Base-by-base conservation (phyloP, 2,797 vertebrate genomes). In the Hypotaenidia okinawae region DNA sequence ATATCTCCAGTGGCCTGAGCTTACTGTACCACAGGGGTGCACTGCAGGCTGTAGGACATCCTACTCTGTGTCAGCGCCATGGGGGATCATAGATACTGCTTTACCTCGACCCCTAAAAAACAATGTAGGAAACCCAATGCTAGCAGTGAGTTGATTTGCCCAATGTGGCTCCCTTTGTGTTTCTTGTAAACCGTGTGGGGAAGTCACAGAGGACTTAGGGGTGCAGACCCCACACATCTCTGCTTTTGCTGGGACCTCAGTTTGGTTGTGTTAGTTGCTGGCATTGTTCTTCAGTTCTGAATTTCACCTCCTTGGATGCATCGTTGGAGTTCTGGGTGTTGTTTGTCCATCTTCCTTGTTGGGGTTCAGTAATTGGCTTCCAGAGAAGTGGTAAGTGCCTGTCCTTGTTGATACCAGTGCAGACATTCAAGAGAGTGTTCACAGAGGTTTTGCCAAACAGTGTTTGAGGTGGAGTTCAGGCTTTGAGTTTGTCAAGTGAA, bases 381-480 rank as follows among this genome's bases (percentile, higher is more conserved):
- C 72, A 72, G 68, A 66, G 37, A 75, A 74, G 41, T 54, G 67
- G 67, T 74, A 64, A 84, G 79, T 90, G 70, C n/a, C 25, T 82
- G 32, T 62, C 90, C 12, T 55, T 70, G 11, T 19, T 92, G n/a
- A 58, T 84, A 66, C 67, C 28, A 33, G 32, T 58, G 25, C 13
- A 39, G 75, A 84, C 76, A 88, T 58, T 57, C 39, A 43, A 45
- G 23, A 45, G 18, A 41, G 5, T 25, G 35, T 77, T 75, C 87
- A 62, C 33, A 54, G 72, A 66, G n/a, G 12, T 70, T 82, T 90
- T 89, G n/a, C 63, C 51, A 83, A 54, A 19, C 59, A 59, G 37
- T 0, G 0, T 83, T 62, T 55, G 33, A 72, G 78, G 23, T 84
- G 33, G 25, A 84, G 13, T 66, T 78, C 41, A 73, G 47, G 22